Evolutionary conservation across 2,113 vertebrate species (phyloP).

Genomic region (Otus sunia): DNA sequence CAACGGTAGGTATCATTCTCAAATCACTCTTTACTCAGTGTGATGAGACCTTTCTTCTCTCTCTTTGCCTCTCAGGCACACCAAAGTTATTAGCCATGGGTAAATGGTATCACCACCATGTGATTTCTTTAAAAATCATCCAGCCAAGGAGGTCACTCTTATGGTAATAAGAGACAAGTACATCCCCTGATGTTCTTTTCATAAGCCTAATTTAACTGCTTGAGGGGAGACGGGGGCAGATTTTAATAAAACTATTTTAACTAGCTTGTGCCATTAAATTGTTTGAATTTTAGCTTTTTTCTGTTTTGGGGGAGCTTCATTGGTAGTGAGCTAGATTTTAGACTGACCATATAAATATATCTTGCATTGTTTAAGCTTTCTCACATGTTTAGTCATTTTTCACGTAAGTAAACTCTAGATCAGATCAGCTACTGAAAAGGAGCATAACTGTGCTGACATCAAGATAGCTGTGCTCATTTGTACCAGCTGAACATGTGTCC

Average conservation of each 20-base stretch:
- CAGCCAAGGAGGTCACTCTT: not conserved
- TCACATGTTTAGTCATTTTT: not conserved
- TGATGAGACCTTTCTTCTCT: not conserved
- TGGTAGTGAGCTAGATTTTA: not conserved
- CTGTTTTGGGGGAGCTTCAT: not conserved
- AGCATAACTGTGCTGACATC: not conserved
- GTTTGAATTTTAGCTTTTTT: not conserved
- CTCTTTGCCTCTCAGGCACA: not conserved
- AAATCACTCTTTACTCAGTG: not conserved
- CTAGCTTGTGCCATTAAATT: not conserved
- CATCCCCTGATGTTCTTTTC: not conserved
- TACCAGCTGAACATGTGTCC: not conserved
- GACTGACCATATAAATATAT: not conserved
- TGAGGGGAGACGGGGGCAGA: not conserved
- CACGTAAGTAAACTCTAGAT: not conserved
- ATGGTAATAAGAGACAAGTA: not conserved
- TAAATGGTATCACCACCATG: not conserved
- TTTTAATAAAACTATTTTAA: not conserved
- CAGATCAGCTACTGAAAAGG: not conserved
- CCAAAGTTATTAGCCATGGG: not conserved
- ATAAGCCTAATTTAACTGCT: not conserved
- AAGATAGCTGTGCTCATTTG: not conserved
- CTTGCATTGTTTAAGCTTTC: not conserved
- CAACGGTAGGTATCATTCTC: not conserved
- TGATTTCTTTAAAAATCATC: slow-evolving; percentile 30